phyloP scores from a whole-genome alignment of 2,797 vertebrate species.

The Neosilurus mollespiculum region DNA sequence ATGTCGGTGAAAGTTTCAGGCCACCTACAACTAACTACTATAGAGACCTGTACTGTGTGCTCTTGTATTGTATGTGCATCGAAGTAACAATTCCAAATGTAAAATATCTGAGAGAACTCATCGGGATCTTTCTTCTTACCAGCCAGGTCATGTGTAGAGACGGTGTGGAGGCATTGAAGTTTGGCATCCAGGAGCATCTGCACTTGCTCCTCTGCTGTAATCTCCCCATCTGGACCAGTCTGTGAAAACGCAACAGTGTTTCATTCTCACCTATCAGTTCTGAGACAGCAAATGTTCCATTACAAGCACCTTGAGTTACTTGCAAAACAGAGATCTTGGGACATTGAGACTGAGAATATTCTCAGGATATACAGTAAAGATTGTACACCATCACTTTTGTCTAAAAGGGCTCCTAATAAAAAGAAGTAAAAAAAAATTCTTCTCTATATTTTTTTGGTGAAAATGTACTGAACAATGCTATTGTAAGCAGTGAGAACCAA shows the following conservation, averaged over 20 bases:
- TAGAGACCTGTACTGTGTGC: neutral
- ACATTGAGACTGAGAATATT: neutral
- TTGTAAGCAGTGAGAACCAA: no score
- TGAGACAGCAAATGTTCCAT: neutral
- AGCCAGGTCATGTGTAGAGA: slow-evolving; percentile 72
- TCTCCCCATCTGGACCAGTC: slow-evolving; percentile 75
- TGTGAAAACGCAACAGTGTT: slow-evolving; percentile 54
- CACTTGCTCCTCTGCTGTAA: slow-evolving; percentile 86
- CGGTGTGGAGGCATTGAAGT: slow-evolving; percentile 80
- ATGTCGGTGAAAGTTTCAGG: neutral
- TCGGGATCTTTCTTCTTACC: slow-evolving; percentile 64
- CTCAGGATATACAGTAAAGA: no score
- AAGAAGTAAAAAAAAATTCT: no score
- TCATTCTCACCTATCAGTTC: neutral
- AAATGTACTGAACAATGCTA: no score
- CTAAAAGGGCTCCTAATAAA: no score
- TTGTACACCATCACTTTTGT: no score
- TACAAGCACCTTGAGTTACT: neutral
- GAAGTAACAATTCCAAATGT: neutral
- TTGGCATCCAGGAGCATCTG: slow-evolving; percentile 82
- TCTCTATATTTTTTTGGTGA: no score
- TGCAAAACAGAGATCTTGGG: no score
- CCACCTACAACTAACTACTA: neutral
- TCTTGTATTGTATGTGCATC: neutral
- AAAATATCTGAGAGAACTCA: neutral